Evolutionary conservation across 2,888 invertebrate species (phyloP).

Genomic region (Norana najaformis): DNA sequence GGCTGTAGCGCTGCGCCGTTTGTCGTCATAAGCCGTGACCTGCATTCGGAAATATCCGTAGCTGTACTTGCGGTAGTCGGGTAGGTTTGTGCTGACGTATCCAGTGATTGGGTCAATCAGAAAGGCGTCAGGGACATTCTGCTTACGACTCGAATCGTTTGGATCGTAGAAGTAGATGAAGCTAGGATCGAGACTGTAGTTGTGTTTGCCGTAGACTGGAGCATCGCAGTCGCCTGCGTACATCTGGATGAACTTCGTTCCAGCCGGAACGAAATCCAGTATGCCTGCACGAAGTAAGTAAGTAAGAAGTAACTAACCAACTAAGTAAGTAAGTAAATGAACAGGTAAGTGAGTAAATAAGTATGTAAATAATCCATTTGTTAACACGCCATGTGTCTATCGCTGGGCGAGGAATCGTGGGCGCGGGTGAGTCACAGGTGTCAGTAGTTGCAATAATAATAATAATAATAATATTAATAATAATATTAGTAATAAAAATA

Average conservation of each 20-base stretch:
- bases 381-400: no score
- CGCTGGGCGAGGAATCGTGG: no score
- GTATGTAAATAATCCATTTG: no score
- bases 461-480: no score
- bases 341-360: no score
- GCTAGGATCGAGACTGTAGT: background rate
- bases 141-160: background rate
- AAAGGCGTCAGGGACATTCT: constrained; percentile 15
- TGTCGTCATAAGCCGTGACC: constrained; percentile 23
- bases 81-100: constrained; percentile 22
- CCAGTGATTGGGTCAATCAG: constrained; percentile 29
- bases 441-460: no score
- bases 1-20: background rate
- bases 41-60: constrained; percentile 33
- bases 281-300: background rate
- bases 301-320: no score
- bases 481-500: no score
- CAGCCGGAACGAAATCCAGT: background rate
- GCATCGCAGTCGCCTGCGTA: constrained; percentile 28
- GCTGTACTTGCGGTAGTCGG: constrained; percentile 29
- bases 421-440: no score
- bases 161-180: background rate
- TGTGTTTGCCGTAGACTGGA: constrained; percentile 24
- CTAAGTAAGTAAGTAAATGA: no score
- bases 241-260: constrained; percentile 21